Conservation (phyloP, 2,113 vertebrate species). For the Oreochromis niloticus region DNA sequence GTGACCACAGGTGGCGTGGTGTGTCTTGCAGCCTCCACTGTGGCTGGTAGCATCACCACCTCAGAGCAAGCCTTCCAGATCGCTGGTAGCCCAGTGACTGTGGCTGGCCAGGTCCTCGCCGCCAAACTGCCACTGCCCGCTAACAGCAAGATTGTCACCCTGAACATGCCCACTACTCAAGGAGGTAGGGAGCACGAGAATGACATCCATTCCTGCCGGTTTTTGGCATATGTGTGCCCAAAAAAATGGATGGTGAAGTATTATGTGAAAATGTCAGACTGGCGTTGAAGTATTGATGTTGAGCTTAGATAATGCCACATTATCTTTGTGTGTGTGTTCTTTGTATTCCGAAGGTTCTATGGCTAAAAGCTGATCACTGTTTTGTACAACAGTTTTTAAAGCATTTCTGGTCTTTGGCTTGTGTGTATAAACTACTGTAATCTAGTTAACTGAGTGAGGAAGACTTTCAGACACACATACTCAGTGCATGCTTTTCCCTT, state of each 20-base stretch:
- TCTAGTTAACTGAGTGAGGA: neutral
- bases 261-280: neutral
- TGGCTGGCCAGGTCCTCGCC: conserved; percentile 91
- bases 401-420: neutral
- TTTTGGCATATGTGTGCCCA: neutral
- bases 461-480: neutral
- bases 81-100: conserved; percentile 84
- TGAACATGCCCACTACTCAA: conserved; percentile 90
- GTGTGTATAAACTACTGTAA: neutral
- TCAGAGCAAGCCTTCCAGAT: conserved; percentile 94
- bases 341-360: neutral
- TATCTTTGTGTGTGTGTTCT: neutral
- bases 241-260: conserved; percentile 21
- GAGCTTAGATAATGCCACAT: neutral
- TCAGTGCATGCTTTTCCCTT: neutral
- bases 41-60: conserved; percentile 80
- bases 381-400: neutral
- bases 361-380: neutral
- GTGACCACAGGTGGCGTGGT: conserved; percentile 60
- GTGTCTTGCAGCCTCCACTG: conserved; percentile 83
- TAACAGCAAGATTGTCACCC: conserved; percentile 97
- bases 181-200: conserved; percentile 84
- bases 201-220: neutral
- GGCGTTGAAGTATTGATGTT: neutral
- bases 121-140: conserved; percentile 89